These are phyloP conservation scores for Cephus pulcher DNA, from an alignment of 2,888 invertebrate species.

Conservation along the genomic window DNA sequence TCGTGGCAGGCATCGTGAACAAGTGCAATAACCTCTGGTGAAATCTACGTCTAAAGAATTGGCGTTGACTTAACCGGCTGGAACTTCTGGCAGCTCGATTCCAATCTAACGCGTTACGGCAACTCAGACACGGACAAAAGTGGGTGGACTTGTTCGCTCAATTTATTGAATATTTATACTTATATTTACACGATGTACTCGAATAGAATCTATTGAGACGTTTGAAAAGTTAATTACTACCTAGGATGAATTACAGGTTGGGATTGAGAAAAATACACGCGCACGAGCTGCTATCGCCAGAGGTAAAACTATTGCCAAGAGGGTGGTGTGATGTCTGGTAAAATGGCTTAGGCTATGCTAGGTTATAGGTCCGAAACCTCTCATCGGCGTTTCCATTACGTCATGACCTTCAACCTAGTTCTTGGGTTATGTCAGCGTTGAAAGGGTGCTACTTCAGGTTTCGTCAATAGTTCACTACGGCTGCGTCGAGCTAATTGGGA, in stretches of 20 bases:
- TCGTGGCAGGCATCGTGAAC: not conserved
- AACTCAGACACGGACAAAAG: too few relatives aligned
- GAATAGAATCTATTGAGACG: not conserved
- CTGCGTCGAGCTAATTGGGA: not conserved
- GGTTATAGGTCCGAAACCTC: slow-evolving; percentile 20
- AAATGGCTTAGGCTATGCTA: slow-evolving; percentile 17
- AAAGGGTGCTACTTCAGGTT: not conserved
- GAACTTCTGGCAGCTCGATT: not conserved
- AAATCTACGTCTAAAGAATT: not conserved
- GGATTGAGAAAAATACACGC: not conserved
- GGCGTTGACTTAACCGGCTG: not conserved
- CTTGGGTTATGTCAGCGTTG: not conserved
- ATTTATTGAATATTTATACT: not conserved
- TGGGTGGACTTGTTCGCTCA: not conserved
- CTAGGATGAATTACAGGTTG: not conserved
- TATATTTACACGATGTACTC: not conserved
- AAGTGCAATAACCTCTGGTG: not conserved
- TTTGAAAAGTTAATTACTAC: too few relatives aligned
- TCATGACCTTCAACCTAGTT: slow-evolving; percentile 17
- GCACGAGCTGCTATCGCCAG: not conserved
- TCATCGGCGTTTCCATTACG: slow-evolving; percentile 13
- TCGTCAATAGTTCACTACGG: not conserved
- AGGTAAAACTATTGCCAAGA: not conserved
- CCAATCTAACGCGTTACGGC: not conserved
- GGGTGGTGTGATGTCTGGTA: not conserved